A percentile compares a stretch with the other conserved stretches of the same genome.
Evolutionary conservation across 1,140 invertebrate genomes (phyloP).

Genomic region (Drosophila navojoa): DNA sequence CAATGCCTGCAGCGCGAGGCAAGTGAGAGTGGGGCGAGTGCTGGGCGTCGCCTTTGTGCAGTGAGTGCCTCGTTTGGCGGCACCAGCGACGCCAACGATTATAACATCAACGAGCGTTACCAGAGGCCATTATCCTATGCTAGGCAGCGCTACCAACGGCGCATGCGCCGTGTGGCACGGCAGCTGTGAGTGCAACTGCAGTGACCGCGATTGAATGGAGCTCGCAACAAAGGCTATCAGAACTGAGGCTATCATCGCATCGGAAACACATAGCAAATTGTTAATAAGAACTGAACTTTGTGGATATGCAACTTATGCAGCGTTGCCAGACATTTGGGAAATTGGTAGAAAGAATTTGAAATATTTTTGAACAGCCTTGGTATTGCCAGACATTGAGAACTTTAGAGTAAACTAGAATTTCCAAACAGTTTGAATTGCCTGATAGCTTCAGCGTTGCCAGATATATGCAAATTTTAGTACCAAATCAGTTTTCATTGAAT

Average conservation of each 20-base stretch:
- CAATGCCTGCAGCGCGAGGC: slow-evolving; percentile 61
- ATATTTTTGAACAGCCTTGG: neutral
- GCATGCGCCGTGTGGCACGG: slow-evolving; percentile 23
- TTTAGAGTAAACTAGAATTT: neutral
- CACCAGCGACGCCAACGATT: slow-evolving; percentile 49
- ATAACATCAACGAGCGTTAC: slow-evolving; percentile 63
- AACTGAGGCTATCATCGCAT: neutral
- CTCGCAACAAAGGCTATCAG: neutral
- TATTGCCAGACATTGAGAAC: too few relatives aligned
- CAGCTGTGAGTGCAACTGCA: slow-evolving; percentile 4
- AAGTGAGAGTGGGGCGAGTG: slow-evolving; percentile 53
- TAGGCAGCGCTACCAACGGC: slow-evolving; percentile 7
- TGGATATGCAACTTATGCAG: too few relatives aligned
- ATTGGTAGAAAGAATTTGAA: neutral
- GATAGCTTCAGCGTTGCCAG: slow-evolving; percentile 4
- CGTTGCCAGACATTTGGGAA: too few relatives aligned
- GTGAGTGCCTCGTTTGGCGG: slow-evolving; percentile 47
- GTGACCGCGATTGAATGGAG: slow-evolving; percentile 5
- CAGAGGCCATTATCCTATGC: slow-evolving; percentile 70
- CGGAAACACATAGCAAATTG: neutral
- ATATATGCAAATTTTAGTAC: neutral
- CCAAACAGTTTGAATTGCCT: neutral
- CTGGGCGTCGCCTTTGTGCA: slow-evolving; percentile 32
- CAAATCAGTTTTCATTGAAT: too few relatives aligned
- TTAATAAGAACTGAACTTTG: too few relatives aligned